Percentiles rank a stretch among this genome's conserved stretches.
Conservation (phyloP, 2,797 vertebrate species). For the Agapornis canus region DNA sequence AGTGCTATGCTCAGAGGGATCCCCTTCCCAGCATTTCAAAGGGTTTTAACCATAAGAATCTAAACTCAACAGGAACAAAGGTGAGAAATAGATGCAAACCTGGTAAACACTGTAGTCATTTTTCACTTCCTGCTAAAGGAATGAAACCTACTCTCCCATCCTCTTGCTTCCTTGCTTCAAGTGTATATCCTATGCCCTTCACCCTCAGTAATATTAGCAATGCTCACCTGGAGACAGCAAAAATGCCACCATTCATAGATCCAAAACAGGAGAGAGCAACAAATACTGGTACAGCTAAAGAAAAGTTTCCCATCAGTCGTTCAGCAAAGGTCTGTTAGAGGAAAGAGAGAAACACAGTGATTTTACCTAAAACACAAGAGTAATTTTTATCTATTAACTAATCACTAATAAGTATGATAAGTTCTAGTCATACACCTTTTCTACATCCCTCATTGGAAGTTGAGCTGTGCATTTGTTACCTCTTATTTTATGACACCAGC, state of each 20-base stretch:
- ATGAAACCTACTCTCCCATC: not conserved
- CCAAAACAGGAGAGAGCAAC: conserved; percentile 94
- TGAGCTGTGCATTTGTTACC: not conserved
- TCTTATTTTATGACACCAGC: not conserved
- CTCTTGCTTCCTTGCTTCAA: not conserved
- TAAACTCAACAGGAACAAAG: not conserved
- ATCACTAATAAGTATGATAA: not conserved
- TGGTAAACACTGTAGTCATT: not conserved
- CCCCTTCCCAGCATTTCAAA: not conserved
- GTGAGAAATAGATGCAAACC: not conserved
- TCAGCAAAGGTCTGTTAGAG: conserved; percentile 89
- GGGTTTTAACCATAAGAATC: not conserved
- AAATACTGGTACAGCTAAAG: conserved; percentile 88
- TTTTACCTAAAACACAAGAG: not conserved
- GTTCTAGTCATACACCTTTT: not conserved
- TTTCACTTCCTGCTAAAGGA: not conserved
- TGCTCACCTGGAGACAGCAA: conserved; percentile 90
- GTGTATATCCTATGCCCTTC: not conserved
- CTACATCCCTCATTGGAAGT: not conserved
- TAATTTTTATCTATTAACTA: not conserved
- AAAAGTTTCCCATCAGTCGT: conserved; percentile 88
- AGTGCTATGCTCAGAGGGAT: not conserved
- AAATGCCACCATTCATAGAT: conserved; percentile 91
- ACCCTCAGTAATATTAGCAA: not conserved
- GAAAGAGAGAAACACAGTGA: not conserved